These are phyloP conservation scores for Naja naja DNA, from an alignment of 2,113 vertebrate species.

Conservation along the genomic window DNA sequence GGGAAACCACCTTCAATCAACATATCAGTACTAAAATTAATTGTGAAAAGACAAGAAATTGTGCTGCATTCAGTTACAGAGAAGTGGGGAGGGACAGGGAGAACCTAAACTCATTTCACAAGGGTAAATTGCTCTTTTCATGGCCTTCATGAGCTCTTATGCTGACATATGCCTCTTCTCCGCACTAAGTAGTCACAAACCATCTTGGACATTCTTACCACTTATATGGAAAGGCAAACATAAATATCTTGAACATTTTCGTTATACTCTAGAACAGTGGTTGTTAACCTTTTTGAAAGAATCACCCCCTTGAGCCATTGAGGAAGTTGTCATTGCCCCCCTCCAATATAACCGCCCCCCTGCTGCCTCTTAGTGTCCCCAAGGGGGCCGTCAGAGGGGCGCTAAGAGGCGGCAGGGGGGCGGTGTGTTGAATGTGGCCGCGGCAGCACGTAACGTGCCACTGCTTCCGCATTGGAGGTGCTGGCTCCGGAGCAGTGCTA, in stretches of 20 bases:
- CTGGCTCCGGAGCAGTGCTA: no score
- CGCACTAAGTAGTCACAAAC: slow-evolving; percentile 17
- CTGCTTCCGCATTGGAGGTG: no score
- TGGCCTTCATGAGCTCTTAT: slow-evolving; percentile 61
- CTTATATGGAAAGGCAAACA: neutral
- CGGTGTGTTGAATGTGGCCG: no score
- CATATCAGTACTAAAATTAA: slow-evolving; percentile 64
- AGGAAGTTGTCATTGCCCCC: no score
- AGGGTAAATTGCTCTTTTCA: slow-evolving; percentile 61
- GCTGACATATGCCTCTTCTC: slow-evolving; percentile 51
- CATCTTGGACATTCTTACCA: neutral
- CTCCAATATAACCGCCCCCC: no score
- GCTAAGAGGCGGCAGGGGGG: no score
- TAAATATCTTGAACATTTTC: neutral
- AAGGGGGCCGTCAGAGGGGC: no score
- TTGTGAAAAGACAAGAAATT: slow-evolving; percentile 61
- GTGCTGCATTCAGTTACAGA: slow-evolving; percentile 63
- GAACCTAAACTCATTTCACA: slow-evolving; percentile 62
- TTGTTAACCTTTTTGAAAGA: no score
- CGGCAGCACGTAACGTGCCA: no score
- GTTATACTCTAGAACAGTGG: neutral
- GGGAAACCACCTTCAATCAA: slow-evolving; percentile 61
- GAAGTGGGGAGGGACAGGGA: neutral
- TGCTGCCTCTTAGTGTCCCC: no score
- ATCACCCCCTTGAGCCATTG: no score